phyloP scores from a whole-genome alignment of 2,797 vertebrate species.

The Staurois parvus region DNA sequence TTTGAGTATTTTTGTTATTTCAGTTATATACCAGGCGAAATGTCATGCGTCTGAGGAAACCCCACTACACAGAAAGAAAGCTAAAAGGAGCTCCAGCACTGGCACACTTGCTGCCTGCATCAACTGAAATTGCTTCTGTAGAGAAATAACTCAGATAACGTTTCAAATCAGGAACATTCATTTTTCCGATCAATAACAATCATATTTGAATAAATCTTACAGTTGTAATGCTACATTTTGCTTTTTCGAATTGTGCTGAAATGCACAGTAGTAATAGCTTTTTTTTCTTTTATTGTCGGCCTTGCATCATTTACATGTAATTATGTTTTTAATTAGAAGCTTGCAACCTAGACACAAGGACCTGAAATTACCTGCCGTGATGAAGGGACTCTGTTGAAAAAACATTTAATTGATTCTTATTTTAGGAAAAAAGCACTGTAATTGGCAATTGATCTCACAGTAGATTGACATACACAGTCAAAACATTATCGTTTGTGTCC shows the following conservation, averaged over 20 bases:
- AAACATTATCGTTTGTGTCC: constrained; percentile 22
- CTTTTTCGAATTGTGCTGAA: constrained; percentile 8
- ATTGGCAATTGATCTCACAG: constrained; percentile 55
- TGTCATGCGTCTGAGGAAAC: background rate
- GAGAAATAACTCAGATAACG: constrained; percentile 32
- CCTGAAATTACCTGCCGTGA: constrained; percentile 57
- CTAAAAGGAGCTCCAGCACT: background rate
- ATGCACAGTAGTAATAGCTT: constrained; percentile 44
- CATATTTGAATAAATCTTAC: constrained; percentile 51
- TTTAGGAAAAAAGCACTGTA: constrained; percentile 55
- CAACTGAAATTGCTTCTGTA: constrained; percentile 21
- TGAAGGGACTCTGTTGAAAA: constrained; percentile 47
- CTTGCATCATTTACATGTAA: constrained; percentile 62
- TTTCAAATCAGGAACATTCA: constrained; percentile 43
- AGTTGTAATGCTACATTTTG: background rate
- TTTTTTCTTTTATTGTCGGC: constrained; percentile 47
- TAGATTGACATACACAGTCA: constrained; percentile 33
- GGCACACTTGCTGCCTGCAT: constrained; percentile 5
- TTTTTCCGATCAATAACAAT: constrained; percentile 55
- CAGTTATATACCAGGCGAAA: constrained; percentile 7
- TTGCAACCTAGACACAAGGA: constrained; percentile 44
- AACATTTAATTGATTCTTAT: constrained; percentile 61
- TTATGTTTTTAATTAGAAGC: constrained; percentile 61
- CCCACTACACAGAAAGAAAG: constrained; percentile 5
- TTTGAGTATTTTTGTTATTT: constrained; percentile 18